phyloP scores from a whole-genome alignment of 2,797 vertebrate genomes.

The Typhlichthys eigenmanni region DNA sequence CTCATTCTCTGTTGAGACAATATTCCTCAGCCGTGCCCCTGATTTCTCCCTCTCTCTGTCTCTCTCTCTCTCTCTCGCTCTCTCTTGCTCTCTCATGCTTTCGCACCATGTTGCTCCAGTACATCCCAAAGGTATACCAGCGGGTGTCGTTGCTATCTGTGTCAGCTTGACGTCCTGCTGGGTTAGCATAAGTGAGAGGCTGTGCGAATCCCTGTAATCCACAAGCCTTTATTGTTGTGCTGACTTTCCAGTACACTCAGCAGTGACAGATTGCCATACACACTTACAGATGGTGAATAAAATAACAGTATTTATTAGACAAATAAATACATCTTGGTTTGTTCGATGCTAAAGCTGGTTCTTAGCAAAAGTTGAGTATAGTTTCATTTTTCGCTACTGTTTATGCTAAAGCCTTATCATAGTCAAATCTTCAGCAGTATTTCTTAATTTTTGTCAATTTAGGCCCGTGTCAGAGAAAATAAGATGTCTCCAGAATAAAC shows the following conservation, averaged over 20 bases:
- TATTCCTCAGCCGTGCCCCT: constrained; percentile 47
- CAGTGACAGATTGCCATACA: not conserved
- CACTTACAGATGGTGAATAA: too few species aligned
- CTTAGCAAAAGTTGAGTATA: too few species aligned
- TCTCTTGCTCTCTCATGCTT: not conserved
- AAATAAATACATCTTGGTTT: too few species aligned
- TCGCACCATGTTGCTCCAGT: constrained; percentile 21
- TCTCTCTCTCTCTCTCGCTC: constrained; percentile 19
- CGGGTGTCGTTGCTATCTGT: constrained; percentile 46
- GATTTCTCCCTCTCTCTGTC: constrained; percentile 35
- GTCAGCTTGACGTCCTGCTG: constrained; percentile 51
- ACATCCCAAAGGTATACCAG: constrained; percentile 38
- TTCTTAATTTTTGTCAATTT: too few species aligned
- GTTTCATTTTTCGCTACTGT: too few species aligned
- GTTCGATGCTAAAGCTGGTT: too few species aligned
- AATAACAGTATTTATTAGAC: too few species aligned
- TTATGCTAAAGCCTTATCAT: too few species aligned
- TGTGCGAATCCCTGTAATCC: constrained; percentile 13
- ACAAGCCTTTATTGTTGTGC: constrained; percentile 10
- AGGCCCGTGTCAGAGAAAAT: too few species aligned
- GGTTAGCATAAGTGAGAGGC: constrained; percentile 12
- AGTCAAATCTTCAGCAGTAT: too few species aligned
- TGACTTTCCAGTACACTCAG: constrained; percentile 12
- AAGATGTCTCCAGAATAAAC: too few species aligned
- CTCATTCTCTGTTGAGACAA: constrained; percentile 65